Evolutionary conservation across 2,113 vertebrate genomes (phyloP).

Genomic region (Semicossyphus pulcher): DNA sequence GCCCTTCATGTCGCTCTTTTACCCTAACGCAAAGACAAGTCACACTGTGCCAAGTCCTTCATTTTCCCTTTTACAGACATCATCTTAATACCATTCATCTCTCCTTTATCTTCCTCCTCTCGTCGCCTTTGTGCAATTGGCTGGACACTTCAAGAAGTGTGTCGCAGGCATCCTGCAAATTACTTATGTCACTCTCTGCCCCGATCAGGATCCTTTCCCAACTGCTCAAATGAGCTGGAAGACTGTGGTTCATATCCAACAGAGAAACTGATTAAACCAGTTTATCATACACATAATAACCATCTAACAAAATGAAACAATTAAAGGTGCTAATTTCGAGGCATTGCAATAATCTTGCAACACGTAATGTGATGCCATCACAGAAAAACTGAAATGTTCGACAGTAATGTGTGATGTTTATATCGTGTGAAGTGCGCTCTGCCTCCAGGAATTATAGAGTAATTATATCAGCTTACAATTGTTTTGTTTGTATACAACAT

Average conservation of each 20-base stretch:
- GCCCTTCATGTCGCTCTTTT: conserved; percentile 29
- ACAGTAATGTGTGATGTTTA: not conserved
- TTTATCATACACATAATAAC: conserved; percentile 50
- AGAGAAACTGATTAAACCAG: conserved; percentile 62
- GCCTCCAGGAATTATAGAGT: conserved; percentile 5
- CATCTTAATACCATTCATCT: not conserved
- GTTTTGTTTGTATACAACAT: not conserved
- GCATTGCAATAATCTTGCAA: not conserved
- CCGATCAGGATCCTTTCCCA: conserved; percentile 32
- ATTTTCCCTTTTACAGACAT: conserved; percentile 21
- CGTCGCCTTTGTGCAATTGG: conserved; percentile 40
- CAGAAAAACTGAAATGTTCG: not conserved
- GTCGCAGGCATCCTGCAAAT: conserved; percentile 28
- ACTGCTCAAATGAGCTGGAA: conserved; percentile 21
- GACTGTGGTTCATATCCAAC: conserved; percentile 32
- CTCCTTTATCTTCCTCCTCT: conserved; percentile 5
- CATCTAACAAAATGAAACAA: conserved; percentile 23
- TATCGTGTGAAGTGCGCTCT: not conserved
- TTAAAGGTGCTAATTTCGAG: not conserved
- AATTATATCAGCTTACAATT: not conserved
- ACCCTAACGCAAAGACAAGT: conserved; percentile 16
- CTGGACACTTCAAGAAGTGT: conserved; percentile 32
- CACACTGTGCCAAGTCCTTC: conserved; percentile 15
- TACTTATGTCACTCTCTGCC: conserved; percentile 32
- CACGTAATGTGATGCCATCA: conserved; percentile 6